These are phyloP conservation scores for Hylaea fasciaria DNA, from an alignment of 2,888 invertebrate species.

Conservation along the genomic window DNA sequence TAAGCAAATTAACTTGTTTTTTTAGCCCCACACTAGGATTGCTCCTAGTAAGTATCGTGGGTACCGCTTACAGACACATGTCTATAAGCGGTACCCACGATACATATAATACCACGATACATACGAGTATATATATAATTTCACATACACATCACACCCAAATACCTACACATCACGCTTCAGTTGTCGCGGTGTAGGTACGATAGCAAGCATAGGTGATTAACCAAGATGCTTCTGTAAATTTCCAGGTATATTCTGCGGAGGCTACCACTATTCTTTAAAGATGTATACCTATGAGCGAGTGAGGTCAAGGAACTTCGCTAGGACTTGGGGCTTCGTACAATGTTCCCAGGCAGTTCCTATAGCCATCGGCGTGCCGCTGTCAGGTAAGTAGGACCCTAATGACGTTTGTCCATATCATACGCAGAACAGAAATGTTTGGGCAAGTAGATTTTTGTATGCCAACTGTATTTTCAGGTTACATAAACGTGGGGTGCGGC, in stretches of 20 bases:
- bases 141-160: too few species aligned
- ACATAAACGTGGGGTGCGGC: constrained; percentile 91
- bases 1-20: constrained; percentile 58
- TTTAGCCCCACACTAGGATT: too few species aligned
- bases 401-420: too few species aligned
- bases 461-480: constrained; percentile 82
- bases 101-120: too few species aligned
- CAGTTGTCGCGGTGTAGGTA: not conserved
- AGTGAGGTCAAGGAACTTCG: constrained; percentile 93
- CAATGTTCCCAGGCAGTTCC: constrained; percentile 95
- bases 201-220: not conserved
- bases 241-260: constrained; percentile 91
- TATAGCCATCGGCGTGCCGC: constrained; percentile 92
- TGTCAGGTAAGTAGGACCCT: constrained; percentile 85
- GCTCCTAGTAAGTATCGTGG: too few species aligned
- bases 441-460: too few species aligned
- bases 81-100: too few species aligned
- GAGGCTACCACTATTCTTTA: constrained; percentile 94
- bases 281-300: constrained; percentile 96
- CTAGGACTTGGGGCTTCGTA: constrained; percentile 95
- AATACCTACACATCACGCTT: too few species aligned
- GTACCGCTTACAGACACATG: too few species aligned
- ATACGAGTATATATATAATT: too few species aligned
- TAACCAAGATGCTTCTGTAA: constrained; percentile 11
- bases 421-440: too few species aligned